Base-by-base conservation (phyloP, 2,888 invertebrate species). In the Latrodectus elegans region DNA sequence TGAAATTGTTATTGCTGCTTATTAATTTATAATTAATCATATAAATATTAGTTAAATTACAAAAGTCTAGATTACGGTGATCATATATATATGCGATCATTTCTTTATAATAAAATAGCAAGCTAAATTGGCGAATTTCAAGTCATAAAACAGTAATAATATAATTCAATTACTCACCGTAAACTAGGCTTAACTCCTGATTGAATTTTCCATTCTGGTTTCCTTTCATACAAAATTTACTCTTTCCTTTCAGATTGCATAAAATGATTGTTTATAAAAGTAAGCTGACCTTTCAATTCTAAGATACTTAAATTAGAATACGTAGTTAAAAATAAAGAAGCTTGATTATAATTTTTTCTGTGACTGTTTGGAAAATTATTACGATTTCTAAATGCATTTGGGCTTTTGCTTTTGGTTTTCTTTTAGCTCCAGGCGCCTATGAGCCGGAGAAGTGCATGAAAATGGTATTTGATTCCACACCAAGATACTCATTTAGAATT, bases 371-470 rank as follows among this genome's bases (percentile, higher is more conserved):
- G 38, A 38, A 38, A 38, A 38, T 38, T 38, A 6, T 10, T 60
- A 10, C 60, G 11, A 72, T 70, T 17, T 70, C 14, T 70, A 17
- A 70, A 70, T 17, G 17, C 22, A 38, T 38, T 38, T 38, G 38
- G 38, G 38, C 38, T 6, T 38, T 51, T 73, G 14, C 8, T 53
- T 15, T 52, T 17, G 15, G 49, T 26, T 9, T 52, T 22, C 17
- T 70, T 73, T 97, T 97, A 2, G 96, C 97, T 10, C 97, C 97
- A 0, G 97, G 97, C 15, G 96, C 96, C 92, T 97, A 97, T 92
- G 92, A 91, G 90, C 95, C 96, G 0, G 95, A 95, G 91, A 88
- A 84, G 53, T 55, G 75, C n/a, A 80, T 68, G 51, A 78, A 80
- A 14, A 70, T 65, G 26, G 84, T 84, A 6, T 67, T 80, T 12